Base-by-base conservation (phyloP, 2,797 vertebrate species). In the Falco cherrug region DNA sequence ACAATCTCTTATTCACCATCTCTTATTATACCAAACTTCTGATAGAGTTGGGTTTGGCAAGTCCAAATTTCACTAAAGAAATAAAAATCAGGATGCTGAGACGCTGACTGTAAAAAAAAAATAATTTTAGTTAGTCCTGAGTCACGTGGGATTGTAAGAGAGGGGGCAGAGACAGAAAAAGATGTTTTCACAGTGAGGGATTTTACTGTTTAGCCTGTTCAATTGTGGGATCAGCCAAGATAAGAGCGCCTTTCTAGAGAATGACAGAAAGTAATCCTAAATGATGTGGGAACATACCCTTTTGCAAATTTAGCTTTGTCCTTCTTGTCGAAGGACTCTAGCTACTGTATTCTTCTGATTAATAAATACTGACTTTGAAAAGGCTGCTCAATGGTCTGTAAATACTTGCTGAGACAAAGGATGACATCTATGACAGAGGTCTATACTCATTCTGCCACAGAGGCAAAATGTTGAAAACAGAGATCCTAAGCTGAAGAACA, bases 351-450 rank as follows among this genome's bases (percentile, higher is more conserved):
- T 89, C 70, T 90, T 81, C 78, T 79, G 67, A 79, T 84, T 93
- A 96, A 95, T 94, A 96, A 87, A 87, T 25, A 92, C n/a, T 89
- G 87, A 85, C 70, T 96, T 83, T 82, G 74, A 93, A 96, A 95
- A 73, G 59, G 47, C 70, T 92, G 74, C 78, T 82, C 0, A 3
- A 63, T 76, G 70, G 59, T 71, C 70, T 89, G 84, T 59, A 92
- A 96, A 84, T 68, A 87, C 69, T 90, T 50, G 19, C 70, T n/a
- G 54, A 94, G 80, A 92, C 59, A 92, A 90, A 64, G 70, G 69
- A 88, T 92, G 74, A 92, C 74, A 84, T 82, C 54, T 90, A 25
- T 84, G 77, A 92, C 69, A 93, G 86, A 93, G 69, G 69, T 84
- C 69, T 89, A 67, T 41, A 69, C n/a, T 81, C 54, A 53, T 43